Percentiles rank a stretch among this genome's conserved stretches.
These are phyloP conservation scores for Acrobasis suavella DNA, from an alignment of 2,888 invertebrate genomes.

Conservation along the genomic window DNA sequence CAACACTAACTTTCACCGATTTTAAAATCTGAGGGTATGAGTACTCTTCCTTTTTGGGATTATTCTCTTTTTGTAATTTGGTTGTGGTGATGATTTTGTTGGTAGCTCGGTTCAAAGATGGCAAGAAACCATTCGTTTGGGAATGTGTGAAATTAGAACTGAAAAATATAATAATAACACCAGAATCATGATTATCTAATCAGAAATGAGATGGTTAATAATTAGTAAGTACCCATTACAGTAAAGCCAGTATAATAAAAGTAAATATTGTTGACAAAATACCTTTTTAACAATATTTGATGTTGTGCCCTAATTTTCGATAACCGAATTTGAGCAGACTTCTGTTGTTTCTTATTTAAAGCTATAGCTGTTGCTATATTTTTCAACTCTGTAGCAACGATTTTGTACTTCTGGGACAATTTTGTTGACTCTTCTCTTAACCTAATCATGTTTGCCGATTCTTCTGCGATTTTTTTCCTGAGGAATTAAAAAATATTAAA, in stretches of 20 bases:
- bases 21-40: slow-evolving; percentile 47
- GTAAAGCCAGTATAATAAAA: background rate
- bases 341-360: slow-evolving; percentile 69
- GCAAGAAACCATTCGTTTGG: slow-evolving; percentile 46
- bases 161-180: slow-evolving; percentile 45
- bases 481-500: slow-evolving; percentile 26
- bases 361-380: slow-evolving; percentile 70
- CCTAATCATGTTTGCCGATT: slow-evolving; percentile 69
- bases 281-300: slow-evolving; percentile 73
- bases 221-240: background rate
- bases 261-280: slow-evolving; percentile 3
- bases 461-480: slow-evolving; percentile 75
- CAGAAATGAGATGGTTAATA: background rate
- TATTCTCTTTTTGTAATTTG: slow-evolving; percentile 71
- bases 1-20: slow-evolving; percentile 56
- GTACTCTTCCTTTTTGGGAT: slow-evolving; percentile 54
- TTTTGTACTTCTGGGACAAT: slow-evolving; percentile 69
- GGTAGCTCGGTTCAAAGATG: slow-evolving; percentile 38
- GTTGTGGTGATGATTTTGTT: slow-evolving; percentile 38
- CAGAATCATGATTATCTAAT: slow-evolving; percentile 15
- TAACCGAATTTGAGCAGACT: slow-evolving; percentile 60
- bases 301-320: slow-evolving; percentile 68
- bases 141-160: slow-evolving; percentile 65
- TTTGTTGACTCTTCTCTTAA: slow-evolving; percentile 69
- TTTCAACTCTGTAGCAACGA: slow-evolving; percentile 66